Percentiles rank a stretch among this genome's conserved stretches.
phyloP scores from a whole-genome alignment of 2,888 invertebrate genomes.

The Drosophila pegasa region DNA sequence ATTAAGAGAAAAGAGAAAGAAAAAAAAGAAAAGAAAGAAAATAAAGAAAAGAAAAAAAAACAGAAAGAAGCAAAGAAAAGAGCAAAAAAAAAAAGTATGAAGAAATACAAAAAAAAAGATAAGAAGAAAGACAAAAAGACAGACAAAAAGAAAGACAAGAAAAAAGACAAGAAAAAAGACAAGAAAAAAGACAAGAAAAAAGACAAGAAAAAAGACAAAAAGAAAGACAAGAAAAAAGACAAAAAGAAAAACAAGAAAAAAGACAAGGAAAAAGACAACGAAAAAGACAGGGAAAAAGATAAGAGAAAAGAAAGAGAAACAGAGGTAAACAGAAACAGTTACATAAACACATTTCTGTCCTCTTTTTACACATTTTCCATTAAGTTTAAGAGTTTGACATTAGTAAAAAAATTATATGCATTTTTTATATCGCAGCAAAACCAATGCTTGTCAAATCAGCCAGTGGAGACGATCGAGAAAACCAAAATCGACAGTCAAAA shows the following conservation, averaged over 20 bases:
- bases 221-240: not conserved
- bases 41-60: not conserved
- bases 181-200: not conserved
- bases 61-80: not conserved
- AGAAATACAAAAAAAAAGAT: not conserved
- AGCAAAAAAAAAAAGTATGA: not conserved
- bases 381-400: too few relatives aligned
- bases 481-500: not conserved
- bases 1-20: too few relatives aligned
- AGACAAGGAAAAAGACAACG: not conserved
- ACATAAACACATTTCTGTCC: too few relatives aligned
- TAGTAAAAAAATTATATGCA: too few relatives aligned
- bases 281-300: not conserved
- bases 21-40: too few relatives aligned
- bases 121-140: conserved; percentile 1
- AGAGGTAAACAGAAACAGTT: too few relatives aligned
- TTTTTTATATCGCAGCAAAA: not conserved
- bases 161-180: not conserved
- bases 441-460: not conserved
- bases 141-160: not conserved
- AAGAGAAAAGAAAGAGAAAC: not conserved
- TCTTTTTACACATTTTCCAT: too few relatives aligned
- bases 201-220: not conserved
- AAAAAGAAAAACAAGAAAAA: not conserved
- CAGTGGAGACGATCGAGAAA: not conserved